Evolutionary conservation across 2,888 invertebrate genomes (phyloP).

Genomic region (Anthophora plumipes): DNA sequence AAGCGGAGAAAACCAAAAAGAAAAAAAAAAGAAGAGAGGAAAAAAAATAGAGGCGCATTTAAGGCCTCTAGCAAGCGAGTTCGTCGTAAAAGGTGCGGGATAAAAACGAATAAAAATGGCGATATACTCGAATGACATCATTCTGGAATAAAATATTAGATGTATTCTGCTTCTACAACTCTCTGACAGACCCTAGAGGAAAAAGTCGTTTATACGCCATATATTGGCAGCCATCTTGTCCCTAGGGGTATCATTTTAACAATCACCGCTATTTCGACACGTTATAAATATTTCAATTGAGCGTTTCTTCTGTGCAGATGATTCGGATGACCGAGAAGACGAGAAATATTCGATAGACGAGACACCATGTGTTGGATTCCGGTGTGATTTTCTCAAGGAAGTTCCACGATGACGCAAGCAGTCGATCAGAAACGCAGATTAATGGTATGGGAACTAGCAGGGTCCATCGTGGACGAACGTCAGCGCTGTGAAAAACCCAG

Average conservation of each 20-base stretch:
- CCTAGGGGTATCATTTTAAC: background rate
- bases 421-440: slow-evolving; percentile 9
- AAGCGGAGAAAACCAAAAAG: background rate
- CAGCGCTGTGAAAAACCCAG: slow-evolving; percentile 28
- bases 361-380: background rate
- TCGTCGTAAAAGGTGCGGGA: slow-evolving; percentile 24
- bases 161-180: slow-evolving; percentile 8
- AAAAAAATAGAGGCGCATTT: slow-evolving; percentile 14
- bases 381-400: slow-evolving; percentile 11
- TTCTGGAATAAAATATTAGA: slow-evolving; percentile 32
- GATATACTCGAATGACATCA: slow-evolving; percentile 26
- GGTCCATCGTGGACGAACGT: slow-evolving; percentile 49
- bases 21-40: no score
- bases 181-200: background rate
- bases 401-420: slow-evolving; percentile 23
- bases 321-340: no score
- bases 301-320: background rate
- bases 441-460: slow-evolving; percentile 40
- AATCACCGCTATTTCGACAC: background rate
- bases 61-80: slow-evolving; percentile 18
- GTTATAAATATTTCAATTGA: background rate
- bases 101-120: slow-evolving; percentile 40
- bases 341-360: background rate
- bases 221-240: background rate
- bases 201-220: background rate